phyloP scores from a whole-genome alignment of 2,888 invertebrate species.

The Acleris holmiana region DNA sequence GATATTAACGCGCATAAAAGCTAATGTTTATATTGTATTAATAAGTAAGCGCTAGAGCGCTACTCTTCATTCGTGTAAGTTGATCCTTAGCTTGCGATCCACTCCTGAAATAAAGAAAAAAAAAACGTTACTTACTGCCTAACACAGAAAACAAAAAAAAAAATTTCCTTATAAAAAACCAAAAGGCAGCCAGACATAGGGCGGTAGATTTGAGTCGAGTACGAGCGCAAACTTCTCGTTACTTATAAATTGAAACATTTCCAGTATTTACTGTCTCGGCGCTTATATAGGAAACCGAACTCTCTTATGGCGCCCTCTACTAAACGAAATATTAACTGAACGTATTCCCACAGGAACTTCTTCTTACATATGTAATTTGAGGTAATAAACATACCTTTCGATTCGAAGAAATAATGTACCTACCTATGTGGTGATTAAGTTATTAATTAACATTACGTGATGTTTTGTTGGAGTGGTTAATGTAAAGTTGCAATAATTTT shows the following conservation, averaged over 20 bases:
- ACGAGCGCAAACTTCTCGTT: constrained; percentile 37
- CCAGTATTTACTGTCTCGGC: constrained; percentile 47
- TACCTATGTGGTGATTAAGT: no score
- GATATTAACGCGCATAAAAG: constrained; percentile 49
- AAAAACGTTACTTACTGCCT: constrained; percentile 24
- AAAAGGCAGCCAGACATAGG: constrained; percentile 55
- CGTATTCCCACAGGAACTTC: constrained; percentile 44
- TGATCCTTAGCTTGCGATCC: constrained; percentile 70
- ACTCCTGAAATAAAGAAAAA: constrained; percentile 72
- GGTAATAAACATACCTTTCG: no score
- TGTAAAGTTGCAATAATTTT: constrained; percentile 7
- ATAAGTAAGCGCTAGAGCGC: constrained; percentile 65
- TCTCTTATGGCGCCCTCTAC: constrained; percentile 52
- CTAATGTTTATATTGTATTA: constrained; percentile 55
- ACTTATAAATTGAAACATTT: constrained; percentile 54
- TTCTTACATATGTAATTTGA: constrained; percentile 41
- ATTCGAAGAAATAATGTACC: no score
- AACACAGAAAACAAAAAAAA: constrained; percentile 33
- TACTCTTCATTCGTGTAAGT: constrained; percentile 65
- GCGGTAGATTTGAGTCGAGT: constrained; percentile 39
- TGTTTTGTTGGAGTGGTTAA: neutral
- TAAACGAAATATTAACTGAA: constrained; percentile 48
- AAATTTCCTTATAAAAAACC: constrained; percentile 20
- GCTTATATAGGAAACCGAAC: constrained; percentile 60
- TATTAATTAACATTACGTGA: no score